Base-by-base conservation (phyloP, 2,888 invertebrate species). In the Drosophila mimetica region DNA sequence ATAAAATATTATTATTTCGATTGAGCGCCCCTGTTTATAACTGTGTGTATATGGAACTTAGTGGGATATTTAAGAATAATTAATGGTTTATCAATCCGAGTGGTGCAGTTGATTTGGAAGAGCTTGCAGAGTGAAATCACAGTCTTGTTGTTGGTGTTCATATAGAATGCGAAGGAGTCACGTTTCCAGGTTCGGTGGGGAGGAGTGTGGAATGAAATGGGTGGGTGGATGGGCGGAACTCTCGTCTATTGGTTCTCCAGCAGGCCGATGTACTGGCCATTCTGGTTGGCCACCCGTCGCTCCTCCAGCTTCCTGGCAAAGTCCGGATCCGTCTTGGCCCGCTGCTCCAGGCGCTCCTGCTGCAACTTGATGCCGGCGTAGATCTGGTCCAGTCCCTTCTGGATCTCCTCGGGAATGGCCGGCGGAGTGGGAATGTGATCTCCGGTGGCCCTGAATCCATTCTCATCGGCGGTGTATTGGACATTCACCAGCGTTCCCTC, bases 341-440 rank as follows among this genome's bases (percentile, higher is more conserved):
- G 83, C 51, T 89, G 90, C 54, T 91, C 95, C 90, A 94, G 92
- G 79, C 94, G 94, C 74, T 92, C 91, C 76, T 91, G 90, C 71
- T 92, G 93, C 92, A 90, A 58, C 89, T 94, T 95, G 79, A 97
- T 97, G 85, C 96, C 96, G 64, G 96, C 96, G 91, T 95, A 97
- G 91, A 97, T 97, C 89, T 96, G 94, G 91, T 97, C 97, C 70
- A 97, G 93, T 57, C 96, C 96, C 90, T 96, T 96, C 92, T 97
- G 97, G 87, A 96, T 96, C 93, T 96, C 96, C 72, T 95, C 93
- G 55, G 96, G 96, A 25, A 96, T 95, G 70, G 96, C 96, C 13
- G 96, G 96, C 70, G 96, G 95, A 52, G 96, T 96, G 72, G 96
- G 96, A 88, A 96, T 94, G 90, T 96, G 96, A 90, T 96, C 96